Base-by-base conservation (phyloP, 1,140 invertebrate species). In the Anoplolepis gracilipes region DNA sequence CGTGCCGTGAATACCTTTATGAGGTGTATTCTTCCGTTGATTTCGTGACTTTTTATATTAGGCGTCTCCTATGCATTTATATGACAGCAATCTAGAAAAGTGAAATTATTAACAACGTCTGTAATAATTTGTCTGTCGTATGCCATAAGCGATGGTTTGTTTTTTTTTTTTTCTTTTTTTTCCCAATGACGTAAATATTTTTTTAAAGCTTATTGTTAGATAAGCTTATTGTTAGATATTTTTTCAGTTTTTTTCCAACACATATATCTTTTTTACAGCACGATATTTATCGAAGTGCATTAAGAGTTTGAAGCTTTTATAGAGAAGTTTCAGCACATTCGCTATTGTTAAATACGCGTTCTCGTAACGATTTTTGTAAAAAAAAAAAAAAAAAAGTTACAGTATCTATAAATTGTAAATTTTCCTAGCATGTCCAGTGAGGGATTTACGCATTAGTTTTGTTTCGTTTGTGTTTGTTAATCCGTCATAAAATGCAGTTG, bases 301-400 rank as follows among this genome's bases (percentile, higher is more conserved):
- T 67, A 57, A 36, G n/a, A 42, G 42, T 30, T 36, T n/a, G 59
- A 64, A 77, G 57, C 25, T 28, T 28, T 39, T 42, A 33, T 36
- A 8, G n/a, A 6, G 25, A 8, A 28, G 25, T n/a, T 25, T n/a
- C 70, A 2, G 6, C 55, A 4, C 33, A 61, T 62, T 59, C 3
- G 30, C 33, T 30, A 62, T 39, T 39, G 33, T 33, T 76, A 62
- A 62, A 62, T 28, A 42, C 13, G 28, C 25, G 57, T 59, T 30
- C n/a, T 25, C 6, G 10, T 62, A 62, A 30, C 36, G 75, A 64
- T 77, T 77, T 77, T 77, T 13, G 10, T 30, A 42, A 77, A 64
- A 64, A 6, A 42, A 46, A 42, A 77, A 64, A 64, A 6, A 42
- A 76, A 64, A 77, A 77, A 42, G 62, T 62, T 62, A 76, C 49